phyloP scores from a whole-genome alignment of 2,888 invertebrate genomes.

The Nomada ruficornis region DNA sequence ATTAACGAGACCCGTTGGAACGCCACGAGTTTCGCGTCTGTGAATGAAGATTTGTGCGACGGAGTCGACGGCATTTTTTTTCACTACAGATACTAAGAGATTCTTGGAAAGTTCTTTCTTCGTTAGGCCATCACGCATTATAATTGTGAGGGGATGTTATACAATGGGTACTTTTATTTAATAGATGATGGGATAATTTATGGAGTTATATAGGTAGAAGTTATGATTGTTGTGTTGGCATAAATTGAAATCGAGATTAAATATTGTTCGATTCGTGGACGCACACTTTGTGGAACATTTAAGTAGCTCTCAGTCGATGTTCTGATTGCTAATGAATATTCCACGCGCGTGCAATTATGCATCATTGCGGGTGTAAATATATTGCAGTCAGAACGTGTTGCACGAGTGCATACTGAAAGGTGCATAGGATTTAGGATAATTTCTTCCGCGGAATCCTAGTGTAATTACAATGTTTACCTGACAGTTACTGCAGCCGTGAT shows the following conservation, averaged over 20 bases:
- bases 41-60: conserved; percentile 15
- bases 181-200: too few relatives aligned
- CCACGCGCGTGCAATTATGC: conserved; percentile 1
- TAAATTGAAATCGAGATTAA: too few relatives aligned
- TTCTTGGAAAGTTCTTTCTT: not conserved
- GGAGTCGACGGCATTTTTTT: not conserved
- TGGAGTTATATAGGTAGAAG: too few relatives aligned
- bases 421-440: conserved; percentile 9
- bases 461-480: conserved; percentile 34
- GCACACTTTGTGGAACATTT: not conserved
- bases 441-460: conserved; percentile 12
- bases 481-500: conserved; percentile 2
- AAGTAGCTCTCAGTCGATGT: not conserved
- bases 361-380: not conserved
- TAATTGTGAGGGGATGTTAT: too few relatives aligned
- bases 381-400: conserved; percentile 17
- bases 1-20: conserved; percentile 15
- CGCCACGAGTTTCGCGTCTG: not conserved
- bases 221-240: too few relatives aligned
- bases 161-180: too few relatives aligned
- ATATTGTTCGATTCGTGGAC: not conserved
- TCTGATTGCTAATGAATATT: conserved; percentile 34
- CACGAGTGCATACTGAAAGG: conserved; percentile 5
- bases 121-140: not conserved
- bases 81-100: not conserved